Conservation (phyloP, 2,888 invertebrate species). For the Sesia bembeciformis region DNA sequence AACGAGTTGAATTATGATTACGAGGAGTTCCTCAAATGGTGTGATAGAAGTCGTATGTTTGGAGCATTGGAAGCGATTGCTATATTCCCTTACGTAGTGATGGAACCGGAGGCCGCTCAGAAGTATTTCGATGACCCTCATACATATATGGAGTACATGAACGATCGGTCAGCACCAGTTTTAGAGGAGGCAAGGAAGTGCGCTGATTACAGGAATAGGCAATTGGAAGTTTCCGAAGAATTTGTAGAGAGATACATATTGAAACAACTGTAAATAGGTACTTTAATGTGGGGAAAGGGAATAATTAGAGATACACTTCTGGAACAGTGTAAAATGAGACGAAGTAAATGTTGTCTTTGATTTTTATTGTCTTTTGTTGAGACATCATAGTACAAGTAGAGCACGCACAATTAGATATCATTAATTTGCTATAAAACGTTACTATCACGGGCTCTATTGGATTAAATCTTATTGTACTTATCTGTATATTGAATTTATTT, state of each 20-base stretch:
- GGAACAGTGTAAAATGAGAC: too few species aligned
- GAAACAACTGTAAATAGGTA: neutral
- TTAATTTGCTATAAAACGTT: too few species aligned
- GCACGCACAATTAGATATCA: too few species aligned
- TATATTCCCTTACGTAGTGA: conserved; percentile 24
- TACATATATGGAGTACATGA: conserved; percentile 19
- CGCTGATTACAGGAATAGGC: conserved; percentile 21
- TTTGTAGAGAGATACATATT: conserved; percentile 34
- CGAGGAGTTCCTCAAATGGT: conserved; percentile 21
- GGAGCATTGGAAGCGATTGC: conserved; percentile 18
- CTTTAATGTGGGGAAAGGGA: neutral
- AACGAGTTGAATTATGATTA: conserved; percentile 24
- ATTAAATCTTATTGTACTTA: too few species aligned
- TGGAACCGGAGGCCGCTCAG: conserved; percentile 26
- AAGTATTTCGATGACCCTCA: conserved; percentile 26
- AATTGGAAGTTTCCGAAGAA: conserved; percentile 36
- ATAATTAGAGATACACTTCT: too few species aligned
- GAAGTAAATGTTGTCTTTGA: too few species aligned
- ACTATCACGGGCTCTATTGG: too few species aligned
- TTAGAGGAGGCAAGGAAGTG: conserved; percentile 18
- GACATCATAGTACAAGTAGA: too few species aligned
- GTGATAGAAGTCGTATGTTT: conserved; percentile 28
- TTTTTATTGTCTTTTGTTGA: too few species aligned
- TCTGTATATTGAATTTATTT: too few species aligned
- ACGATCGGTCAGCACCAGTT: conserved; percentile 27